Conservation (phyloP, 2,888 invertebrate species). For the Nephrotoma appendiculata region DNA sequence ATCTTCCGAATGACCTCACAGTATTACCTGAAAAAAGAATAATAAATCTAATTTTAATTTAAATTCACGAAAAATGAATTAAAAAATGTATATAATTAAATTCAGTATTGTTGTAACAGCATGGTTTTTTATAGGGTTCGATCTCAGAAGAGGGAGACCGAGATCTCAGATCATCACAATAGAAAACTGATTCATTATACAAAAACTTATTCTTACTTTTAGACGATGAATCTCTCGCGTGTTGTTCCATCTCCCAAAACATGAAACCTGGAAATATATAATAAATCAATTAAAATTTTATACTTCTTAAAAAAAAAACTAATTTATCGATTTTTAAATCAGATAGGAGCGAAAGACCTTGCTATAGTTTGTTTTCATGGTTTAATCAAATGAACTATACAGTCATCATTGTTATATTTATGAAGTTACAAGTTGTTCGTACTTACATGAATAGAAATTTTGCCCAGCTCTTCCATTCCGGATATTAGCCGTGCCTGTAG, state of each 20-base stretch:
- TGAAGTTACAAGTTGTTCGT: conserved; percentile 2
- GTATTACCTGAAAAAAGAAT: too few relatives aligned
- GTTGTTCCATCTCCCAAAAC: too few relatives aligned
- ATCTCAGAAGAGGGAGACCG: conserved; percentile 10
- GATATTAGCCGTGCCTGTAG: background rate
- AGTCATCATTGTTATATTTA: conserved; percentile 20
- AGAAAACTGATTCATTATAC: background rate
- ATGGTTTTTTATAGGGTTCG: conserved; percentile 9
- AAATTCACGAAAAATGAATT: too few relatives aligned
- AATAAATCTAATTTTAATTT: too few relatives aligned
- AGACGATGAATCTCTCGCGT: background rate
- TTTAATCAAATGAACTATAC: conserved; percentile 28
- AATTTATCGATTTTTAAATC: conserved; percentile 9
- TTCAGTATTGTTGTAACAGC: conserved; percentile 5
- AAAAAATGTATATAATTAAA: background rate
- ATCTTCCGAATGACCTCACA: too few relatives aligned
- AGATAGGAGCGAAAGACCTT: conserved; percentile 29
- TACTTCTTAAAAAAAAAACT: background rate
- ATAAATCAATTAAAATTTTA: background rate
- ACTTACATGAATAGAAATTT: background rate
- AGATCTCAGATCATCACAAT: conserved; percentile 2
- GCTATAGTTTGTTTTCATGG: conserved; percentile 18
- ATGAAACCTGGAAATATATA: background rate
- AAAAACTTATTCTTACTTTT: background rate
- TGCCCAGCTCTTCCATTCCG: background rate